These are phyloP conservation scores for Diacarnus erythraeanus DNA, from an alignment of 37 sponge, comb jelly and placozoan genomes.

Conservation along the genomic window DNA sequence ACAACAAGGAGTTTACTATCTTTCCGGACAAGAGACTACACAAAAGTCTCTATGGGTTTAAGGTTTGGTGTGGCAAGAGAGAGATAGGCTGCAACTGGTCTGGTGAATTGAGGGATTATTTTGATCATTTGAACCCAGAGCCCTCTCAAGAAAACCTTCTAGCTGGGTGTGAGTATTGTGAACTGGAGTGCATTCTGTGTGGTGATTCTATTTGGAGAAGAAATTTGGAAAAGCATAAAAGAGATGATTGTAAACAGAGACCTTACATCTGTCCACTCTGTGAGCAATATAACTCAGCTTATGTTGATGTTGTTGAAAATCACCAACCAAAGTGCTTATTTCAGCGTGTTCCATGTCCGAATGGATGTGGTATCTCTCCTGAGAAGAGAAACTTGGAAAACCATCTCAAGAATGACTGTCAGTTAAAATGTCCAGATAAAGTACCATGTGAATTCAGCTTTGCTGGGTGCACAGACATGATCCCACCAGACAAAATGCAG, in stretches of 20 bases:
- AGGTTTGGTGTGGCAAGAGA: slow-evolving; percentile 12
- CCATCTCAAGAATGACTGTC: slow-evolving; percentile 8
- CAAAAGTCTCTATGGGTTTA: slow-evolving; percentile 13
- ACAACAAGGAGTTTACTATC: not conserved
- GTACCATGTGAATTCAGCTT: slow-evolving; percentile 9
- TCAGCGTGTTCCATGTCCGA: slow-evolving; percentile 22
- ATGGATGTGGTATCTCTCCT: not conserved
- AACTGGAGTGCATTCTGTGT: slow-evolving; percentile 12
- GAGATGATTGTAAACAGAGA: not conserved
- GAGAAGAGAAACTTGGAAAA: not conserved
- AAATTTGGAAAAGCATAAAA: not conserved
- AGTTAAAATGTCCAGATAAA: not conserved
- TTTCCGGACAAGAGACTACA: slow-evolving; percentile 26
- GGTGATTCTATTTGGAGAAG: not conserved
- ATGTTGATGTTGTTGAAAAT: slow-evolving; percentile 10
- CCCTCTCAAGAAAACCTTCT: not conserved
- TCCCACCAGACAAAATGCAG: not conserved
- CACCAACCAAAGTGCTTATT: slow-evolving; percentile 13
- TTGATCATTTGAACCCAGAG: not conserved
- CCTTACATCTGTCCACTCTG: slow-evolving; percentile 11
- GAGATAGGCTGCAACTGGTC: slow-evolving; percentile 28
- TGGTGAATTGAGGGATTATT: slow-evolving; percentile 22
- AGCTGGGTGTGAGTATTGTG: slow-evolving; percentile 11
- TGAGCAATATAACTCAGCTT: slow-evolving; percentile 3
- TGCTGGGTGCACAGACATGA: slow-evolving; percentile 2